A percentile compares a stretch with the other conserved stretches of the same genome.
phyloP scores from a whole-genome alignment of 2,797 vertebrate genomes.

The Melanotaenia maccullochi region DNA sequence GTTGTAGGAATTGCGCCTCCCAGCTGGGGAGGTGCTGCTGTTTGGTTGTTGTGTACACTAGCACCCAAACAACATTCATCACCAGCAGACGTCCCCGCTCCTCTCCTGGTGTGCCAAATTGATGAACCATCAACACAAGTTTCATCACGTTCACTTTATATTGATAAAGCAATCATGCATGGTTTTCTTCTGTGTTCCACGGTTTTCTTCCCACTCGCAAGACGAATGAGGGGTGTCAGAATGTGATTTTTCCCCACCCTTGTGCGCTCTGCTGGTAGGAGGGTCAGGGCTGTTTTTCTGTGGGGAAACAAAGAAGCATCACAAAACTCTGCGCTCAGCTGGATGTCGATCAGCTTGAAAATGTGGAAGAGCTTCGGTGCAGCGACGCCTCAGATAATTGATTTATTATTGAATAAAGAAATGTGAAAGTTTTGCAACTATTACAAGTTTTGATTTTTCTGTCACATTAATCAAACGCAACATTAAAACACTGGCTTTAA shows the following conservation, averaged over 20 bases:
- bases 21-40: background rate
- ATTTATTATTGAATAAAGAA: background rate
- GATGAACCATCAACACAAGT: conserved; percentile 75
- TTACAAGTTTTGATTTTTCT: background rate
- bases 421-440: background rate
- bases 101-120: conserved; percentile 60
- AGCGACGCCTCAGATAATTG: background rate
- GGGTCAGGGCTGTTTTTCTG: conserved; percentile 22
- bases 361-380: background rate
- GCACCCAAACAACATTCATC: conserved; percentile 71
- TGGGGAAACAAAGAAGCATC: background rate
- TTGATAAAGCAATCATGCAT: conserved; percentile 81
- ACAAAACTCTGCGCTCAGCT: conserved; percentile 5
- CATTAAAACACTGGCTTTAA: too few species aligned
- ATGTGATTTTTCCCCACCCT: conserved; percentile 18
- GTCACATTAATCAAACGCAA: background rate
- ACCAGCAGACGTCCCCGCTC: conserved; percentile 54
- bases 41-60: conserved; percentile 43
- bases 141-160: conserved; percentile 75
- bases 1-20: background rate
- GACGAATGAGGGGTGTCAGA: conserved; percentile 74
- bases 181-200: conserved; percentile 63
- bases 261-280: conserved; percentile 30
- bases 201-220: conserved; percentile 42
- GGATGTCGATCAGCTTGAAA: conserved; percentile 2